Base-by-base conservation (phyloP, 2,888 invertebrate genomes). In the Laspeyria flexula region DNA sequence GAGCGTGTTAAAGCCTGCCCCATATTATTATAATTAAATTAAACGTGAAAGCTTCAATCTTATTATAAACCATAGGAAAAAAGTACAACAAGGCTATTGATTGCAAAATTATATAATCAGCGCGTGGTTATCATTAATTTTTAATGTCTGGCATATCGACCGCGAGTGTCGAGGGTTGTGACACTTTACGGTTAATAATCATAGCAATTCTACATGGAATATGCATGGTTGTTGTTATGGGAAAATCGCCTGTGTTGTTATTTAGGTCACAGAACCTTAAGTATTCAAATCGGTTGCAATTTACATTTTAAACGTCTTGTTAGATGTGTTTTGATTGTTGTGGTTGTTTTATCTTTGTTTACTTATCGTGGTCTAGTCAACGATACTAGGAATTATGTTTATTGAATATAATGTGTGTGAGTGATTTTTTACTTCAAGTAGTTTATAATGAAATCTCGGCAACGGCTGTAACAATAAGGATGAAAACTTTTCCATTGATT, bases 91-190 rank as follows among this genome's bases (percentile, higher is more conserved):
- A 23, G 18, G 16, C 10, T 46, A 25, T 42, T 33, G 37, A 35
- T 31, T 45, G 23, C 21, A 29, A 35, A 41, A n/a, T 15, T 27
- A n/a, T n/a, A n/a, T n/a, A n/a, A 33, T 40, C 15, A 40, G 6
- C 5, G 25, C n/a, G 33, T 21, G 27, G 18, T 13, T 15, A 0
- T 9, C 18, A 35, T 42, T 30, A 35, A 30, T 42, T 23, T 48
- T 42, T 42, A 42, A 42, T 41, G 25, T 29, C 9, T 29, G 70
- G 11, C 5, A 30, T 53, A 69, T 65, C 39, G 50, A 69, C 43
- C 39, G 34, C 21, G 38, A 25, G 64, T 44, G 15, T 29, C 27
- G 25, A 15, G 23, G 33, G 27, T 35, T 49, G 21, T 46, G 42
- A 31, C 12, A 27, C 43, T 65, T 62, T 47, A 63, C 53, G 33